Base-by-base conservation (phyloP, 2,888 invertebrate genomes). In the Adelphocoris suturalis region DNA sequence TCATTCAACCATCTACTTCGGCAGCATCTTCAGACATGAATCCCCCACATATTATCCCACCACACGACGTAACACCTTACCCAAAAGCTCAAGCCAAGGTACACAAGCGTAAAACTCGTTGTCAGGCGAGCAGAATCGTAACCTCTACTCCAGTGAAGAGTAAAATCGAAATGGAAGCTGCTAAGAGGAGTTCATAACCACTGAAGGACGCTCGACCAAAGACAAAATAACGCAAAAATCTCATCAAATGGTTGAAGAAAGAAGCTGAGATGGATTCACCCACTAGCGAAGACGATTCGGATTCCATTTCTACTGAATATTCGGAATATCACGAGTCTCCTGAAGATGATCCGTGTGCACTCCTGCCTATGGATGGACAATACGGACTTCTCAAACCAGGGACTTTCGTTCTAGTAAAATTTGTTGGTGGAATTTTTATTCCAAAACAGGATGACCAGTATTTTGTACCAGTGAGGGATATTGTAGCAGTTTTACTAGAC, bases 361-460 rank as follows among this genome's bases (percentile, higher is more conserved):
- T 68, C 11, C 68, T 12, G 68, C 23, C 23, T 12, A 7, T 75
- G 28, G 75, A 75, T 75, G 75, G 19, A 19, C 16, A 28, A 14
- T 75, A 75, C 16, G 75, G 13, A 19, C 23, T 19, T 3, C 75
- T 75, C 23, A 75, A 75, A 75, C 75, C 75, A 75, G 75, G 75
- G 75, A 75, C 75, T 75, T 75, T 19, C 75, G 19, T 75, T 75
- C 75, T 75, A 1, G 75, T 75, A 27, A 75, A 19, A 75, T 75
- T 75, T 75, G 19, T 75, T 2, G 75, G 16, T 75, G 75, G 75
- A 52, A 52, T 52, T 1, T 81, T 47, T 81, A 19, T 81, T 19
- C 75, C 75, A 4, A 75, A 19, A 28, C 23, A 75, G 13, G 19
- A 75, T 12, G 75, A 75, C 28, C 16, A 7, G n/a, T 75, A 3